Conservation (phyloP, 2,797 vertebrate genomes). For the Poecile montanus region DNA sequence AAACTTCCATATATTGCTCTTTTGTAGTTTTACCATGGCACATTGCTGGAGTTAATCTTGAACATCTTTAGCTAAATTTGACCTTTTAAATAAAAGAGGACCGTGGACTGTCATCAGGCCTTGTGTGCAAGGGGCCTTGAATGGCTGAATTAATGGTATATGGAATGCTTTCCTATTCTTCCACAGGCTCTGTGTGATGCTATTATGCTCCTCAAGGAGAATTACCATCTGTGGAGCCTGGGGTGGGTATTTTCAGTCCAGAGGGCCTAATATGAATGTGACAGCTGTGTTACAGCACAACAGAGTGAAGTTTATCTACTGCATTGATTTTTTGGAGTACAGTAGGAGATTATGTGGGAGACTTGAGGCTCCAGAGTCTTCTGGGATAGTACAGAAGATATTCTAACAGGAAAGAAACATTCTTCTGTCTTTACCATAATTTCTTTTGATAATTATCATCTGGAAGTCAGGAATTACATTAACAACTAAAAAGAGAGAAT, state of each 20-base stretch:
- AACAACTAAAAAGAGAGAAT: background rate
- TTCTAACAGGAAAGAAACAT: background rate
- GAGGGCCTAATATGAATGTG: background rate
- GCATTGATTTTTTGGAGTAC: background rate
- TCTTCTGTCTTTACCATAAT: background rate
- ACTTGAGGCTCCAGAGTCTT: background rate
- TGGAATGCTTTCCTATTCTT: background rate
- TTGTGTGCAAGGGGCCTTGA: background rate
- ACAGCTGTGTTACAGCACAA: background rate
- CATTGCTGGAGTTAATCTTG: background rate
- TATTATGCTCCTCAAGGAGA: background rate
- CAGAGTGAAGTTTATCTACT: background rate
- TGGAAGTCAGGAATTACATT: background rate
- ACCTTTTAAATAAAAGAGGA: background rate
- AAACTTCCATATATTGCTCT: background rate
- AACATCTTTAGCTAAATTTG: background rate
- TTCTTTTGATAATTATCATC: background rate
- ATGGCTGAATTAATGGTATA: background rate
- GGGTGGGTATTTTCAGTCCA: background rate
- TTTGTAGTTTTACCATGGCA: background rate
- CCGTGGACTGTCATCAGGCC: accelerated
- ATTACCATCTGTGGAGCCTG: background rate
- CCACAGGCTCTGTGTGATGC: accelerated
- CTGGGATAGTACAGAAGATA: background rate
- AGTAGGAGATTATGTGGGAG: background rate